Evolutionary conservation across 2,797 vertebrate genomes (phyloP).

Genomic region (Gymnoscopelus braueri): DNA sequence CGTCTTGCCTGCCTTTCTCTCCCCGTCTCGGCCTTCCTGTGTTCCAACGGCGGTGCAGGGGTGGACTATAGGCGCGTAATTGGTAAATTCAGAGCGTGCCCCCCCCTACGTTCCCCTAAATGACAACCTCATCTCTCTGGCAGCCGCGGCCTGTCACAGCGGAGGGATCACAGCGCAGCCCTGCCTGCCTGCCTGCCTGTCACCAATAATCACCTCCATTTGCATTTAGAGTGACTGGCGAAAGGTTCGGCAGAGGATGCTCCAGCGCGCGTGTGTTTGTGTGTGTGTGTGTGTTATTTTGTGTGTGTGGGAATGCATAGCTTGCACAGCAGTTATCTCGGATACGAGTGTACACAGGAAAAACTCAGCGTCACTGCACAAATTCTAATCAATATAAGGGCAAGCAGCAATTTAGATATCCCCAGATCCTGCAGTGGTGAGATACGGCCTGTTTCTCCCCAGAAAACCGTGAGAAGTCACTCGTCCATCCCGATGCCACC

Average conservation of each 20-base stretch:
- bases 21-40: too few species aligned
- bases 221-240: constrained; percentile 87
- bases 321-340: constrained; percentile 35
- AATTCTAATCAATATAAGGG: constrained; percentile 21
- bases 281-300: constrained; percentile 12
- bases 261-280: not conserved
- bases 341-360: constrained; percentile 33
- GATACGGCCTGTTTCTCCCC: constrained; percentile 24
- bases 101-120: constrained; percentile 74
- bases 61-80: constrained; percentile 78
- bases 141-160: constrained; percentile 56
- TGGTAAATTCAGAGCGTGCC: constrained; percentile 83
- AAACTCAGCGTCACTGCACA: constrained; percentile 31
- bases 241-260: constrained; percentile 53
- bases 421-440: constrained; percentile 41
- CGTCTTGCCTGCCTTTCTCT: not conserved
- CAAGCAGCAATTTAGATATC: constrained; percentile 37
- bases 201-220: constrained; percentile 78
- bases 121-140: constrained; percentile 84
- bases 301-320: constrained; percentile 6
- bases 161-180: constrained; percentile 17
- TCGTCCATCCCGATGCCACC: not conserved
- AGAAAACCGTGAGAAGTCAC: constrained; percentile 30
- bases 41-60: not conserved
- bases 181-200: constrained; percentile 10